Evolutionary conservation across 2,113 vertebrate genomes (phyloP), one percentile per base, ranked within the genome.

Genomic region (Lophotis ruficrista): DNA sequence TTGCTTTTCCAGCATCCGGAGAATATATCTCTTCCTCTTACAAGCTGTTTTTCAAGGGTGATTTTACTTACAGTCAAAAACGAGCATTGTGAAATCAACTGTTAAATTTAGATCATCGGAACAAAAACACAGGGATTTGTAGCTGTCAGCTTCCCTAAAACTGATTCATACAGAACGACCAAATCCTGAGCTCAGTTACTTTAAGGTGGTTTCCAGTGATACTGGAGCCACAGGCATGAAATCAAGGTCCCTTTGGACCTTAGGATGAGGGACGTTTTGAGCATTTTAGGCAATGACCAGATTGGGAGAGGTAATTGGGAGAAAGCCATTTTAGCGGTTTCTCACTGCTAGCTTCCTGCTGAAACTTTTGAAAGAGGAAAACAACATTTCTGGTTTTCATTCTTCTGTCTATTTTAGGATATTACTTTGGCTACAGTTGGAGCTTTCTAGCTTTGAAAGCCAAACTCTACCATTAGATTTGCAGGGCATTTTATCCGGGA

Each of bases 391-490:
- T 96, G 83, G 78, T 85, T 97, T 87, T 97, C 94, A 66, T 96
- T 97, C 90, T 96, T 93, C 93, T 91, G 95, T 96, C 96, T 97
- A 97, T 97, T 97, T 97, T 96, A 76, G 56, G 96, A 93, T 95
- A 87, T 85, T 92, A 80, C 83, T 94, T 94, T 92, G 96, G 95
- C 91, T 95, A 94, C 86, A 95, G 83, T 83, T 90, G 70, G 72
- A 96, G 87, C 68, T 97, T 96, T 96, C 93, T 96, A 93, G 83
- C 41, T 82, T 78, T 83, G 84, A 90, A 70, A 95, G 94, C 87
- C 93, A 96, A 95, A 72, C 65, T 93, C 89, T 94, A 75, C 93
- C 73, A 53, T 83, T 86, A 92, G 70, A 92, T 96, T 80, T 89
- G 66, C 61, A 92, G 51, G 85, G 77, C 89, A 84, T 81, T 96